Evolutionary conservation across 2,113 vertebrate species (phyloP), one percentile per base, ranked within the genome.

Genomic region (Natator depressus): DNA sequence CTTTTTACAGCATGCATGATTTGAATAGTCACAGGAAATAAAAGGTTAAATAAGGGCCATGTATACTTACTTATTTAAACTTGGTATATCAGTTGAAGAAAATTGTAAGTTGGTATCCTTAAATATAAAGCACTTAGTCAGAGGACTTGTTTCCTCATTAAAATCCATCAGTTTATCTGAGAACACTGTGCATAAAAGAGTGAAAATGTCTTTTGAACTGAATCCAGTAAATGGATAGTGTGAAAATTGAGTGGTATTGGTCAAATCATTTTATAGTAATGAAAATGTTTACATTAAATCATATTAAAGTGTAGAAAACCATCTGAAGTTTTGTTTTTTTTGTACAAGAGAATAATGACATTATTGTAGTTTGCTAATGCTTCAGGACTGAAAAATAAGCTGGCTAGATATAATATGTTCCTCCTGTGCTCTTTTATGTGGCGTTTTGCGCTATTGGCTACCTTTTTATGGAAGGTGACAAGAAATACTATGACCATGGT

Each of bases 201-300:
- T 94, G 94, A 91, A 96, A 89, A 80, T 12, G 12, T 72, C 62
- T 84, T 89, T 72, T 11, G 29, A 94, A 62, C 31, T 65, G n/a
- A 92, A 94, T 85, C 47, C 65, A 87, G 49, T 82, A 82, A 47
- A 81, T 93, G 87, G 38, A 50, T 82, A 82, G 78, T 25, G 78
- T 94, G 84, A 97, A 94, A 94, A 95, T 85, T 53, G 42, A 95
- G 83, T 29, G 55, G 55, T 65, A 69, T 96, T 95, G 89, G 90
- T 90, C 62, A 92, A 82, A 92, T 65, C 53, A 82, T 95, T 95
- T 94, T 94, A 88, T 90, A 80, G 62, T 95, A 80, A 80, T 91
- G 96, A 94, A 96, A 97, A 94, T 92, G 94, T 91, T 93, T 91
- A 22, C 85, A 24, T 95, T 92, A 92, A 95, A 96, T 94, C 87